Base-by-base conservation (phyloP, 2,888 invertebrate genomes). In the Tachina lurida region DNA sequence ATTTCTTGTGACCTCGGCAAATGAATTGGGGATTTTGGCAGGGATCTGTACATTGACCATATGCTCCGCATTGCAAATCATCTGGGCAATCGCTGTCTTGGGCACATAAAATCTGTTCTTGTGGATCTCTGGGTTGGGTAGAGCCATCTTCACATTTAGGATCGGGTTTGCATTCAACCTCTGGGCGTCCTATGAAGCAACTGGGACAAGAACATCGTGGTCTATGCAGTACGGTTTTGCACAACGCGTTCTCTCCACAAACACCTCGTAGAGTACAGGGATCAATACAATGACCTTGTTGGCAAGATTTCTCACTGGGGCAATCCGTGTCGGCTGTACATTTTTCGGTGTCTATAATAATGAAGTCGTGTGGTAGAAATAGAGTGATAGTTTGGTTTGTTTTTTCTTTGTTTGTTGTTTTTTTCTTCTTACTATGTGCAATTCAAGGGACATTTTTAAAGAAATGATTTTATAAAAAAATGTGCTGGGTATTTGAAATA, bases 301-400 rank as follows among this genome's bases (percentile, higher is more conserved):
- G 95, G 94, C 98, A 98, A 93, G 97, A 96, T 94, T 97, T 96
- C 94, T 97, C 97, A 94, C 96, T 96, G 89, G 97, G 96, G 94
- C 98, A 98, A 94, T 97, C 97, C 94, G 95, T 95, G 95, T 98
- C 97, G 94, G 95, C 95, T 94, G 95, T 95, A 94, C 97, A 97
- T 95, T 97, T 96, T 94, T 95, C 95, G 94, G 96, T 96, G 91
- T 92, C 92, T 92, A 92, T 89, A 92, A 91, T 87, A 89, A 87
- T 90, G 89, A 89, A 88, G 89, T 83, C 85, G 83, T 84, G 88
- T 83, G 83, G 87, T 88, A 91, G 90, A 91, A 91, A 90, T 89
- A 91, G 90, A 91, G 90, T 89, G 91, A 90, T 89, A 90, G 88
- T 87, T 87, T 83, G 83, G 71, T 83, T 81, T 85, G 17, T 74